phyloP scores from a whole-genome alignment of 1,140 invertebrate species.

The Drosophila carrolli region DNA sequence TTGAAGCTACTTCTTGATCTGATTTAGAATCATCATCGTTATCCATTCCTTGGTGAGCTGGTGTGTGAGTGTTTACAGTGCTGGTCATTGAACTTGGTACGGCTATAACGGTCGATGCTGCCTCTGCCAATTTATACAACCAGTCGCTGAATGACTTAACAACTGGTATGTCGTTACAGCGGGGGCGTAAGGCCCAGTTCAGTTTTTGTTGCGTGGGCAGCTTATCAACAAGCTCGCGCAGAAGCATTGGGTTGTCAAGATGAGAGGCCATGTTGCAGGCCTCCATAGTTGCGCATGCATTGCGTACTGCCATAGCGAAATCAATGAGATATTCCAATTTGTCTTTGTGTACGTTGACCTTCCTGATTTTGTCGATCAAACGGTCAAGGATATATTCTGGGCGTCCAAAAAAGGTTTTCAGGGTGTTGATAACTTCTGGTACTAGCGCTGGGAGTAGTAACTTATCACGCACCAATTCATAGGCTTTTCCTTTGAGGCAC shows the following conservation, averaged over 20 bases:
- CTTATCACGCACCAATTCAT: slow-evolving; percentile 1
- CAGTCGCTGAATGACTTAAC: neutral
- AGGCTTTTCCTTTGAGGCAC: neutral
- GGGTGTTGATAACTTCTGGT: neutral
- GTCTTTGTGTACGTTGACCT: neutral
- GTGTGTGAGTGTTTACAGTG: neutral
- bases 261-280: neutral
- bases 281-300: too few relatives aligned
- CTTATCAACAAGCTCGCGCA: neutral
- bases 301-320: too few relatives aligned
- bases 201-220: neutral
- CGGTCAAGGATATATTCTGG: neutral
- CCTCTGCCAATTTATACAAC: neutral
- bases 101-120: neutral
- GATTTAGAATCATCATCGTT: neutral
- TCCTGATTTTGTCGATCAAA: neutral
- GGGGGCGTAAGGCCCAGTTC: neutral
- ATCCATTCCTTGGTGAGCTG: too few relatives aligned
- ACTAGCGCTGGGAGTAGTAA: neutral
- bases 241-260: neutral
- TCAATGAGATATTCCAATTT: too few relatives aligned
- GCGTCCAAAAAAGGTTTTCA: neutral
- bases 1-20: neutral
- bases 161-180: neutral
- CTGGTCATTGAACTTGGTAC: neutral